Base-by-base conservation (phyloP, 2,797 vertebrate genomes). In the Hippopotamyrus pictus region DNA sequence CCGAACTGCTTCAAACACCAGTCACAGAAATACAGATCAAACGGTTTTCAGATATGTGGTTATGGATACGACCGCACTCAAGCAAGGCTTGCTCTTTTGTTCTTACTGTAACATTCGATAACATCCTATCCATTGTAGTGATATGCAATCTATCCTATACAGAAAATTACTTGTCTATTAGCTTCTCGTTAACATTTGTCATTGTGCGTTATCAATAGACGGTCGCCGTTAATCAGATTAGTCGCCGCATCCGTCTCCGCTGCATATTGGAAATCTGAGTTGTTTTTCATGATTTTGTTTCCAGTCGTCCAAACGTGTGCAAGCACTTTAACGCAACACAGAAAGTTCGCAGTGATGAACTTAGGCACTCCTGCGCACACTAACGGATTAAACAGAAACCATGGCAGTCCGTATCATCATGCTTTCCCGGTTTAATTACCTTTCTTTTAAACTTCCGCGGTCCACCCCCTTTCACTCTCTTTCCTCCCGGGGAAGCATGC, bases 371-470 rank as follows among this genome's bases (percentile, higher is more conserved):
- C 17, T 9, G 84, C 51, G 29, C 86, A 29, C 57, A 44, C 19
- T 22, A 65, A 65, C 9, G 5, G 54, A 46, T 25, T 19, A 14
- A 37, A 57, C 25, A 57, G 46, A 87, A 87, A 29, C 37, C 12
- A 12, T 3, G n/a, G 54, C 29, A 29, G 6, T 50, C 33, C 51
- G 33, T 22, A 53, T 69, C 79, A 84, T 14, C 14, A 25, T 2
- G 65, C 50, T 69, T 62, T 33, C 73, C 57, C 6, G 88, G 25
- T 65, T 82, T 41, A 2, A 88, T 94, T 95, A 94, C 96, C 96
- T 95, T 95, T 92, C 89, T 91, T 89, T 94, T 91, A 93, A 51
- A 92, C 89, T 89, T 93, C 91, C 91, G 90, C 46, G 92, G 93
- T 92, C 88, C 90, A 86, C 65, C 33, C 90, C 29, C 91, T 69